A percentile compares a stretch with the other conserved stretches of the same genome.
Conservation (phyloP, 2,797 vertebrate genomes). For the Pangasius djambal region DNA sequence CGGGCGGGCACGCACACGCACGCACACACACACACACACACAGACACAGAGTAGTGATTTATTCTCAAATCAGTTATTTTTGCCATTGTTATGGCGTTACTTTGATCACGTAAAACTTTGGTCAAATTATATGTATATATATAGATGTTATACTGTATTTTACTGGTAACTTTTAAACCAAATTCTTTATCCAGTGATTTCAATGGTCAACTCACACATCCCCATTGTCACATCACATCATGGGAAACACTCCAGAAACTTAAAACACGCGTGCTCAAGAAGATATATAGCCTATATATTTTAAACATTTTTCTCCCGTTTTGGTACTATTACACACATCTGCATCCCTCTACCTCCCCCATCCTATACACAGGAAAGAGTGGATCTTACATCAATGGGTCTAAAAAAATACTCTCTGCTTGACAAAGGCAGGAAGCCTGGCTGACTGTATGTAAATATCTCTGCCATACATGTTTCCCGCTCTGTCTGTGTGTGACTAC, state of each 20-base stretch:
- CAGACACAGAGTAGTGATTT: constrained; percentile 31
- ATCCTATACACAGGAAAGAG: constrained; percentile 80
- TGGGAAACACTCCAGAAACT: neutral
- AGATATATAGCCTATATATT: neutral
- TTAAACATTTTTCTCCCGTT: constrained; percentile 71
- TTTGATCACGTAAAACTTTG: neutral
- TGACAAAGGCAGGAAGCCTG: constrained; percentile 83
- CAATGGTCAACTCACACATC: neutral
- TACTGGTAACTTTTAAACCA: neutral
- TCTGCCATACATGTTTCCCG: constrained; percentile 73
- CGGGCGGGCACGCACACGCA: neutral
- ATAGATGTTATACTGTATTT: neutral
- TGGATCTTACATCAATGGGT: constrained; percentile 79
- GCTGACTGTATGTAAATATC: constrained; percentile 82
- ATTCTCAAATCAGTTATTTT: constrained; percentile 26
- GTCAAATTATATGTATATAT: neutral
- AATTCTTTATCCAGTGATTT: neutral
- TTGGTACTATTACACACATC: constrained; percentile 73
- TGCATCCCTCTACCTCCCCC: constrained; percentile 65
- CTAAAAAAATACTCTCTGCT: constrained; percentile 67
- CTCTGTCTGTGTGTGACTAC: constrained; percentile 59
- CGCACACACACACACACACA: constrained; percentile 34
- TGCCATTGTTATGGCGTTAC: neutral
- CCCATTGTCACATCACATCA: neutral
- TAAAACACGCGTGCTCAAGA: neutral